Conservation (phyloP, 1,140 invertebrate species). For the Brachionus plicatilis region DNA sequence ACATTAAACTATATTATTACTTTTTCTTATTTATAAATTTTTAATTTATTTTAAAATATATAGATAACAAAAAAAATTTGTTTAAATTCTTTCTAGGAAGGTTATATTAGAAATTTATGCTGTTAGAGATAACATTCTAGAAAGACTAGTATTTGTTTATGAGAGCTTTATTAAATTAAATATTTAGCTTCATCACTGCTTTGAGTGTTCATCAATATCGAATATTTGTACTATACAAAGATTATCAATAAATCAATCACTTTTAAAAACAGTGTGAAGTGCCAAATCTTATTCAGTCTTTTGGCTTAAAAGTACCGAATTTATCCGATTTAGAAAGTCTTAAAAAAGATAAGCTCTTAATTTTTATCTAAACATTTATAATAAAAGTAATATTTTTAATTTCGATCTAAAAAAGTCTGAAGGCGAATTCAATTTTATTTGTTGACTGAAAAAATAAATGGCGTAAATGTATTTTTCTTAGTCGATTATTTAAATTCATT, state of each 20-base stretch:
- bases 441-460: neutral
- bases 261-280: neutral
- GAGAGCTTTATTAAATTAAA: neutral
- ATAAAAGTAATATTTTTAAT: neutral
- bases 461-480: neutral
- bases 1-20: neutral
- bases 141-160: neutral
- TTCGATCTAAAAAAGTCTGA: neutral
- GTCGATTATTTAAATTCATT: neutral
- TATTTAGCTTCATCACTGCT: neutral
- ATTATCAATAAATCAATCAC: neutral
- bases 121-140: neutral
- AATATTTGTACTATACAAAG: neutral
- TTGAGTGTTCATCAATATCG: neutral
- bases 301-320: neutral
- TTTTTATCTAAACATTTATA: neutral
- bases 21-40: neutral
- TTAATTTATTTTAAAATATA: neutral
- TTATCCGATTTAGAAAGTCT: neutral
- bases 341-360: neutral
- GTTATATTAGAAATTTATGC: neutral
- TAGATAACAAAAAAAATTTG: neutral
- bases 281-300: neutral
- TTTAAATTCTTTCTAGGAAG: neutral
- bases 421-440: neutral